These are phyloP conservation scores for Tyria jacobaeae DNA, from an alignment of 2,888 invertebrate genomes.

Conservation along the genomic window DNA sequence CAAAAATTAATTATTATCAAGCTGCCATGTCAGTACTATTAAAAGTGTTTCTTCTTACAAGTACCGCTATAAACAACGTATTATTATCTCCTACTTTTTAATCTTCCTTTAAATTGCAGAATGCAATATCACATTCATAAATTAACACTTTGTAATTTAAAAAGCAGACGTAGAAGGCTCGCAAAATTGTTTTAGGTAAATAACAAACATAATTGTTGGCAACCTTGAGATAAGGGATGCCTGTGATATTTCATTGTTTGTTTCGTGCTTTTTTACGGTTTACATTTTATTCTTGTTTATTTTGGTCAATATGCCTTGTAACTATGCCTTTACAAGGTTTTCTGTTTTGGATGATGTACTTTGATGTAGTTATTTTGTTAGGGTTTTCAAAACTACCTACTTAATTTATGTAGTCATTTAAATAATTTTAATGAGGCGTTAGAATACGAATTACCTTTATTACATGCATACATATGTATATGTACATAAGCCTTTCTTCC, in stretches of 20 bases:
- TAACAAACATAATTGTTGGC: constrained; percentile 19
- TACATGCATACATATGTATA: too few species aligned
- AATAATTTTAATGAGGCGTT: too few species aligned
- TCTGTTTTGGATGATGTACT: constrained; percentile 8
- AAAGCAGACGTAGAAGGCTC: constrained; percentile 9
- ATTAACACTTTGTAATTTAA: constrained; percentile 10
- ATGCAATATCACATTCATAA: constrained; percentile 7
- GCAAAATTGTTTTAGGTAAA: constrained; percentile 21
- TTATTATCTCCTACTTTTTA: constrained; percentile 1
- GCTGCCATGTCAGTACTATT: background rate
- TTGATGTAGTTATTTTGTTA: constrained; percentile 17
- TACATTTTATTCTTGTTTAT: constrained; percentile 29
- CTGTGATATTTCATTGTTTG: constrained; percentile 32
- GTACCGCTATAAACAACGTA: background rate
- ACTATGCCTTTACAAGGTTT: constrained; percentile 21
- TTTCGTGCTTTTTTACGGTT: constrained; percentile 17
- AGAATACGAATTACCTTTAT: too few species aligned
- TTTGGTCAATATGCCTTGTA: constrained; percentile 27
- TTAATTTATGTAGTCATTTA: background rate
- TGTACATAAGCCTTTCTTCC: too few species aligned
- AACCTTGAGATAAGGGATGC: constrained; percentile 24
- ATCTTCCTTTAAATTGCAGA: background rate
- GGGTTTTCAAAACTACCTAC: background rate
- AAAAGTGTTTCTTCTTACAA: background rate
- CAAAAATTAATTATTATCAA: too few species aligned